Percentiles rank a stretch among this genome's conserved stretches.
These are phyloP conservation scores for Philonicus albiceps DNA, from an alignment of 2,888 invertebrate species.

Conservation along the genomic window DNA sequence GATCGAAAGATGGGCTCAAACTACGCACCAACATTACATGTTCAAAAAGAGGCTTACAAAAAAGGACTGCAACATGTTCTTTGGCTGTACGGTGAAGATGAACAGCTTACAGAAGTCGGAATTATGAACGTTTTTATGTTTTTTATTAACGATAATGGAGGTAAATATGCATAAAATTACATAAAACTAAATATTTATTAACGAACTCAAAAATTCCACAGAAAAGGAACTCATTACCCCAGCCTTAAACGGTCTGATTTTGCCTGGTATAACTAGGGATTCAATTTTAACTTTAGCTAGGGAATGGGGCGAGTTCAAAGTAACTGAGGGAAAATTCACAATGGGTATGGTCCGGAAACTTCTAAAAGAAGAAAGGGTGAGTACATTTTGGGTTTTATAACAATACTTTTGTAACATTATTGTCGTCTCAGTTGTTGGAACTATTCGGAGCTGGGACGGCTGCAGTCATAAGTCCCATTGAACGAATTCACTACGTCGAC, in stretches of 20 bases:
- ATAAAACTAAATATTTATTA: neutral
- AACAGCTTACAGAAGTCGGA: slow-evolving; percentile 95
- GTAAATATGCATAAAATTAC: slow-evolving; percentile 65
- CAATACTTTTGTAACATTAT: neutral
- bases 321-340: slow-evolving; percentile 80
- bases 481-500: slow-evolving; percentile 81
- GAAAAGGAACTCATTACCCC: slow-evolving; percentile 93
- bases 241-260: slow-evolving; percentile 89
- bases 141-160: slow-evolving; percentile 87
- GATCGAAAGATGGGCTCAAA: slow-evolving; percentile 95
- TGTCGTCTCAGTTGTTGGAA: slow-evolving; percentile 81
- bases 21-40: slow-evolving; percentile 86
- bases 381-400: slow-evolving; percentile 55
- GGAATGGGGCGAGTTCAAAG: slow-evolving; percentile 87
- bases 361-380: slow-evolving; percentile 82
- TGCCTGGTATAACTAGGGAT: slow-evolving; percentile 93
- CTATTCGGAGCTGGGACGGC: slow-evolving; percentile 99
- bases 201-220: slow-evolving; percentile 57
- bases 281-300: slow-evolving; percentile 82
- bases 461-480: slow-evolving; percentile 91
- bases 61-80: slow-evolving; percentile 92
- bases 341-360: slow-evolving; percentile 83
- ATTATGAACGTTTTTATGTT: slow-evolving; percentile 98
- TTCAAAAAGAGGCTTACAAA: slow-evolving; percentile 78
- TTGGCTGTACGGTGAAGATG: slow-evolving; percentile 94